Conservation (phyloP, 2,888 invertebrate species). For the Chaetogeoica ovagalla region DNA sequence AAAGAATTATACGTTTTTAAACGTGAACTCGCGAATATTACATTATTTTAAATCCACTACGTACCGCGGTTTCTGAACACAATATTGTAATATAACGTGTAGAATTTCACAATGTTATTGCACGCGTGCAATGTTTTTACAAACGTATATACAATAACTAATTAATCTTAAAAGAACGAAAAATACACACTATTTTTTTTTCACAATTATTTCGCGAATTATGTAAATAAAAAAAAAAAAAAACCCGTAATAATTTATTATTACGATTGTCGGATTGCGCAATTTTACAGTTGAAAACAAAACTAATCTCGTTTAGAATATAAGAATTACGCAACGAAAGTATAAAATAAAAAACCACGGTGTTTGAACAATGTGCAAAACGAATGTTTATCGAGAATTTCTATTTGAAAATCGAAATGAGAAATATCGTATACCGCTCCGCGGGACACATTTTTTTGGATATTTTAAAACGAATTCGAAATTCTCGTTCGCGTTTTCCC, state of each 20-base stretch:
- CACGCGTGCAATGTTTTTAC: too few relatives aligned
- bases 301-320: neutral
- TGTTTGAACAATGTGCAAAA: conserved; percentile 17
- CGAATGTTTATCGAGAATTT: neutral
- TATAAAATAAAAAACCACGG: neutral
- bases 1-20: too few relatives aligned
- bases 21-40: too few relatives aligned
- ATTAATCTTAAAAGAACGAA: neutral
- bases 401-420: neutral
- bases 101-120: too few relatives aligned
- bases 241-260: neutral
- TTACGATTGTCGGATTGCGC: neutral
- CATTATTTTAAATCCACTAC: too few relatives aligned
- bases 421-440: too few relatives aligned
- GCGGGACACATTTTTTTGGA: too few relatives aligned
- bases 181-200: neutral
- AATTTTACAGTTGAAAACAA: conserved; percentile 3
- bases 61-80: too few relatives aligned
- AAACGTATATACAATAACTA: neutral
- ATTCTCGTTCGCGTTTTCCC: too few relatives aligned
- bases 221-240: conserved; percentile 8
- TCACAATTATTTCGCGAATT: neutral
- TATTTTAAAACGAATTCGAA: too few relatives aligned
- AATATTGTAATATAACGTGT: too few relatives aligned
- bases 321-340: conserved; percentile 2